These are phyloP conservation scores for Elgaria multicarinata DNA, from an alignment of 2,113 vertebrate species.

Conservation along the genomic window DNA sequence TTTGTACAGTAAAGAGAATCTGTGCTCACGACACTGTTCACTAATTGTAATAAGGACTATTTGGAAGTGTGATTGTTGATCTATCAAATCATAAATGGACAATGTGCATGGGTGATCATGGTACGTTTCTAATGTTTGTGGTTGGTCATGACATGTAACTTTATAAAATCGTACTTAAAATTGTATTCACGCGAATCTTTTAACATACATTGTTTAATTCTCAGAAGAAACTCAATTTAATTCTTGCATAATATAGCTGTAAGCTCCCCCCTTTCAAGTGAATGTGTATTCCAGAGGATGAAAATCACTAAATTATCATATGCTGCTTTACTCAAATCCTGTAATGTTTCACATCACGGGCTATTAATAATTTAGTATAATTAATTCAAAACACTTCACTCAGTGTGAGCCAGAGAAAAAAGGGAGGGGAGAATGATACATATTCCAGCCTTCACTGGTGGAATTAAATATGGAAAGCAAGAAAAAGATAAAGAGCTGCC, in stretches of 20 bases:
- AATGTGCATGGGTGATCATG: background rate
- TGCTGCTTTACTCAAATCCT: constrained; percentile 57
- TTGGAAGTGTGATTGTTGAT: background rate
- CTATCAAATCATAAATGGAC: background rate
- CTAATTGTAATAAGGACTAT: background rate
- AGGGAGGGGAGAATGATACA: constrained; percentile 67
- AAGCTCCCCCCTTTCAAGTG: constrained; percentile 53
- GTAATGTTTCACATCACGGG: constrained; percentile 73
- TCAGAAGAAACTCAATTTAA: constrained; percentile 52
- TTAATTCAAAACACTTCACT: constrained; percentile 82
- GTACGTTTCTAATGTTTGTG: background rate
- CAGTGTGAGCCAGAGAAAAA: constrained; percentile 66
- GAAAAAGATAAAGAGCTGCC: constrained; percentile 68
- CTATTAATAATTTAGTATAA: constrained; percentile 82
- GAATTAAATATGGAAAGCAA: constrained; percentile 76
- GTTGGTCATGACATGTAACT: background rate
- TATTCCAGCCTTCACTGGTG: constrained; percentile 62
- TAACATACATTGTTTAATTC: constrained; percentile 54
- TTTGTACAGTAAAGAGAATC: background rate
- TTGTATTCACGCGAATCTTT: constrained; percentile 17
- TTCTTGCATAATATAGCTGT: constrained; percentile 35
- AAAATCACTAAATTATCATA: constrained; percentile 62
- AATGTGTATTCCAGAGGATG: constrained; percentile 38
- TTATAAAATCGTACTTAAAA: background rate
- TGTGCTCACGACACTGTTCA: background rate